Conservation (phyloP, 2,113 vertebrate genomes). For the Neotoma lepida region DNA sequence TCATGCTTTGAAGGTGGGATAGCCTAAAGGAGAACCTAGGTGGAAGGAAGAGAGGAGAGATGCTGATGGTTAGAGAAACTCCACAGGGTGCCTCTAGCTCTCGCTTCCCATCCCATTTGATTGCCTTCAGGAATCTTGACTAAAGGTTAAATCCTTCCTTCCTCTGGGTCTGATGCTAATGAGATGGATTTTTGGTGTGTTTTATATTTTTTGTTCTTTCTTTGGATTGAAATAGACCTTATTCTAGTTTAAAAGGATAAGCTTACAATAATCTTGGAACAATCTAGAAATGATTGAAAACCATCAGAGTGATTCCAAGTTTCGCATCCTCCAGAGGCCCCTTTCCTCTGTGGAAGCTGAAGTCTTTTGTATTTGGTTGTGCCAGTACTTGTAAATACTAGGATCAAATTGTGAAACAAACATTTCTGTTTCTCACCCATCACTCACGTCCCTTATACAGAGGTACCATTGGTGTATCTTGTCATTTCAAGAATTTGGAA, state of each 20-base stretch:
- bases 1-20: neutral
- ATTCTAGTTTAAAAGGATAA: conserved; percentile 10
- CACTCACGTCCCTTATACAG: neutral
- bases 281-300: neutral
- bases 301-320: neutral
- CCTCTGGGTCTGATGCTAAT: neutral
- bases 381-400: neutral
- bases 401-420: neutral
- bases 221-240: conserved; percentile 29
- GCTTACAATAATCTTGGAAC: neutral
- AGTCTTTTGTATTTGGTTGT: neutral
- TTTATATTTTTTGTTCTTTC: neutral
- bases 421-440: conserved; percentile 1
- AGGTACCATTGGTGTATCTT: neutral
- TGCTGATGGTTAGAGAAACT: neutral
- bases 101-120: neutral
- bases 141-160: neutral
- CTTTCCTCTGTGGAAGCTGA: neutral
- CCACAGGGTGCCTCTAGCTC: neutral
- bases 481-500: neutral
- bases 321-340: neutral
- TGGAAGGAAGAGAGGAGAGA: neutral
- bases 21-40: neutral
- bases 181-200: neutral
- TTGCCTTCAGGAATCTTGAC: neutral